Evolutionary conservation across 2,113 vertebrate genomes (phyloP).

Genomic region (Apodemus sylvaticus): DNA sequence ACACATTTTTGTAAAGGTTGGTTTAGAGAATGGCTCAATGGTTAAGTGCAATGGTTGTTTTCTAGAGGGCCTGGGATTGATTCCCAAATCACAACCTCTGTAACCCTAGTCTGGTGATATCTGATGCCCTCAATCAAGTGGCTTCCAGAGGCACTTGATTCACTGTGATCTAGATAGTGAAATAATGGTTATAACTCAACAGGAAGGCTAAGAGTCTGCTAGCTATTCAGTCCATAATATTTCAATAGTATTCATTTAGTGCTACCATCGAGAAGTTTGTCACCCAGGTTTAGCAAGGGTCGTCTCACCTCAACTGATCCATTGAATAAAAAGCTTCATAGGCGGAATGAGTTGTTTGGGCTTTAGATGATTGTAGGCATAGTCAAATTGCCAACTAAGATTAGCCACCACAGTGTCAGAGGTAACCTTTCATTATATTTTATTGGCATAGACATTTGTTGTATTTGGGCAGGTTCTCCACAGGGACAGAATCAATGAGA

Average conservation of each 20-base stretch:
- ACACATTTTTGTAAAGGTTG: not conserved
- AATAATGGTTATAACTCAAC: not conserved
- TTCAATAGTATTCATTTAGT: not conserved
- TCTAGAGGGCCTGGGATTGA: not conserved
- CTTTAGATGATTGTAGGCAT: not conserved
- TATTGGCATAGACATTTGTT: not conserved
- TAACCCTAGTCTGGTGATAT: not conserved
- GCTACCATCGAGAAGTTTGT: not conserved
- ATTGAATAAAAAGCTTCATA: not conserved
- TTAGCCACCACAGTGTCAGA: not conserved
- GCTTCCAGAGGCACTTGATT: not conserved
- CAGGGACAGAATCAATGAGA: not conserved
- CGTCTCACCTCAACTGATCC: not conserved
- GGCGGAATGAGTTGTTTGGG: not conserved
- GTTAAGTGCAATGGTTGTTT: not conserved
- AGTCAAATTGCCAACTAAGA: not conserved
- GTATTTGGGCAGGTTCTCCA: not conserved
- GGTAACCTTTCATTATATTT: not conserved
- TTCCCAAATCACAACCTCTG: not conserved
- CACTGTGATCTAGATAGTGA: not conserved
- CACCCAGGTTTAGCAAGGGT: not conserved
- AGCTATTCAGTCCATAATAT: not conserved
- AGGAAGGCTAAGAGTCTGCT: not conserved
- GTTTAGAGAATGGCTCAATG: not conserved
- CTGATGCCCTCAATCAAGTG: not conserved